Conservation (phyloP, 2,888 invertebrate genomes). For the Standfussiana lucernea region DNA sequence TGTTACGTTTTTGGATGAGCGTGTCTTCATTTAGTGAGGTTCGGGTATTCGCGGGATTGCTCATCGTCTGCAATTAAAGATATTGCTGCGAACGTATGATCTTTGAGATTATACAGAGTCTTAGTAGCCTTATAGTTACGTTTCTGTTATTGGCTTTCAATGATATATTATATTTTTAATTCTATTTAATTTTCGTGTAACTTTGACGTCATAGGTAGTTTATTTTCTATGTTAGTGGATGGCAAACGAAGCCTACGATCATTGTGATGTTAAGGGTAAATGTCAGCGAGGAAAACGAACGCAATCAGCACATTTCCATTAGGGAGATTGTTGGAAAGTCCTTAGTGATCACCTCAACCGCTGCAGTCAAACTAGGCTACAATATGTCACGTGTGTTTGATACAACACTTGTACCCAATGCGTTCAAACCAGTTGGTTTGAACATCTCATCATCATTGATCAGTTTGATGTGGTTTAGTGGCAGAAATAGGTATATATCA, state of each 20-base stretch:
- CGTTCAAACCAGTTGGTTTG: not conserved
- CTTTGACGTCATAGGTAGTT: not conserved
- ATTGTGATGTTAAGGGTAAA: not conserved
- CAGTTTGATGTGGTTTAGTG: too few relatives aligned
- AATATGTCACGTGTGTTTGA: not conserved
- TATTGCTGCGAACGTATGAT: conserved; percentile 43
- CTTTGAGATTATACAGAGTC: conserved; percentile 34
- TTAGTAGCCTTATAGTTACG: conserved; percentile 17
- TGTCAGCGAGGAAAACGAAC: too few relatives aligned
- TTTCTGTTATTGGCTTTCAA: conserved; percentile 14
- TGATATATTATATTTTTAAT: too few relatives aligned
- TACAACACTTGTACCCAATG: not conserved
- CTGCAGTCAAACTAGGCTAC: not conserved
- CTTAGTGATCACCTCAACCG: not conserved
- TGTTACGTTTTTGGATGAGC: conserved; percentile 49
- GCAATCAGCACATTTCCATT: too few relatives aligned
- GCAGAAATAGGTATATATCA: not conserved
- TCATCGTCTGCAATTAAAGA: conserved; percentile 51
- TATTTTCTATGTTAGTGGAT: not conserved
- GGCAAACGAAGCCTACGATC: not conserved
- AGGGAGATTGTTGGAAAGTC: not conserved
- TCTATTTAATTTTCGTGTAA: not conserved
- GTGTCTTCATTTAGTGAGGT: conserved; percentile 52
- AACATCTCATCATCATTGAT: too few relatives aligned
- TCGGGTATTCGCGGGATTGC: conserved; percentile 38